Evolutionary conservation across 2,888 invertebrate species (phyloP), one percentile per base, ranked within the genome.

Genomic region (Pyrrhia umbra): DNA sequence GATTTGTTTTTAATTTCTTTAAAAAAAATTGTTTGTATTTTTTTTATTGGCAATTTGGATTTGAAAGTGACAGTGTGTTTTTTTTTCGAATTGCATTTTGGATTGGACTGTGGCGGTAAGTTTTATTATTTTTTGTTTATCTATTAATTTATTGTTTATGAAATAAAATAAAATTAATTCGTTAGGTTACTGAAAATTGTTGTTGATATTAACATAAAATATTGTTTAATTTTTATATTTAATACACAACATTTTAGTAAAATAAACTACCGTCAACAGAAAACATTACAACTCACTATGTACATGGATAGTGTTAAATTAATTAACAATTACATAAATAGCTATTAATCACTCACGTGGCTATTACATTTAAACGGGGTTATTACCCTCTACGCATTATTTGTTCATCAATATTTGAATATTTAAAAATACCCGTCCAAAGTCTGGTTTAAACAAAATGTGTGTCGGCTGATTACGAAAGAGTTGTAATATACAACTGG

Each of bases 41-140:
- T 70, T 68, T 57, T 42, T 67, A 68, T 45, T 63, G 66, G 67
- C 70, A 6, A n/a, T 39, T 65, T 72, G 72, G 34, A 71, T 37
- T 83, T 80, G 60, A 1, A 65, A 66, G 80, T 65, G 79, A 40
- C 55, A 75, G 84, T 72, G 71, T 21, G 59, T 56, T 47, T 58
- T 68, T 55, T 69, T 77, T 79, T 78, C 75, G 58, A 70, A 40
- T 30, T 42, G 2, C 2, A n/a, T 46, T 58, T 45, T 59, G 20
- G 18, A 34, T 43, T 68, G 69, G 59, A 64, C 43, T 49, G 66
- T 66, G 68, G 49, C 77, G 76, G 82, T 83, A 80, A 52, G 81
- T 76, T 40, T 46, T 46, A 43, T 54, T 25, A 15, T 13, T 27
- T 16, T 16, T 30, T 25, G 20, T 27, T 40, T n/a, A 40, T 8